phyloP scores from a whole-genome alignment of 92 coral and sea anemone genomes.

The Scolanthus callimorphus region DNA sequence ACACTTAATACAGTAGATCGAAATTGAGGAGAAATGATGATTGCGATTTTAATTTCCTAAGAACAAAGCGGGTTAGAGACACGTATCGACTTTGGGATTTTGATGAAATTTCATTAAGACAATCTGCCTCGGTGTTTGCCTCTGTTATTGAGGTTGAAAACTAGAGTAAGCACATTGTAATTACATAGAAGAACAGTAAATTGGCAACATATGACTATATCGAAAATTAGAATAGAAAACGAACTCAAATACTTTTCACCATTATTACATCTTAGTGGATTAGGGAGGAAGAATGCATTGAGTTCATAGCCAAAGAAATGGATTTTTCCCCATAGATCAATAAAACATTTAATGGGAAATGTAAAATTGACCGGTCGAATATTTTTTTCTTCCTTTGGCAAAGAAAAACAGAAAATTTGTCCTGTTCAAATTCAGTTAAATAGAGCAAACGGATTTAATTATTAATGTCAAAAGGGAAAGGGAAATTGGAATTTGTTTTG shows the following conservation, averaged over 20 bases:
- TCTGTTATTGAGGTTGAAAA: constrained; percentile 30
- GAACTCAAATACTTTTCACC: too few relatives aligned
- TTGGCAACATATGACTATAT: constrained; percentile 1
- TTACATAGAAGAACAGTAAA: constrained; percentile 7
- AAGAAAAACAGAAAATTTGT: constrained; percentile 2
- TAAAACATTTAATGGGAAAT: too few relatives aligned
- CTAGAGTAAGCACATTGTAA: constrained; percentile 27
- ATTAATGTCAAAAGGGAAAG: not conserved
- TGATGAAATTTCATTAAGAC: constrained; percentile 22
- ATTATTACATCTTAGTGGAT: not conserved
- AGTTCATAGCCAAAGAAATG: not conserved
- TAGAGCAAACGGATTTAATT: not conserved
- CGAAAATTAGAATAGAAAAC: not conserved
- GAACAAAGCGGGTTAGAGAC: not conserved
- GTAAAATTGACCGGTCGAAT: not conserved
- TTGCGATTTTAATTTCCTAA: constrained; percentile 1
- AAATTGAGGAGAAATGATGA: not conserved
- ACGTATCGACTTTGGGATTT: not conserved
- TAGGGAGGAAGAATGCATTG: not conserved
- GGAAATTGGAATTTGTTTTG: not conserved
- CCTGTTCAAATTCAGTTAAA: not conserved
- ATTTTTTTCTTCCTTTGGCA: constrained; percentile 3
- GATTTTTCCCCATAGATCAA: too few relatives aligned
- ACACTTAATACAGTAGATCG: too few relatives aligned
- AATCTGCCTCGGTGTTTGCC: constrained; percentile 27